Base-by-base conservation (phyloP, 1,140 invertebrate genomes). In the Tyrophagus putrescentiae region DNA sequence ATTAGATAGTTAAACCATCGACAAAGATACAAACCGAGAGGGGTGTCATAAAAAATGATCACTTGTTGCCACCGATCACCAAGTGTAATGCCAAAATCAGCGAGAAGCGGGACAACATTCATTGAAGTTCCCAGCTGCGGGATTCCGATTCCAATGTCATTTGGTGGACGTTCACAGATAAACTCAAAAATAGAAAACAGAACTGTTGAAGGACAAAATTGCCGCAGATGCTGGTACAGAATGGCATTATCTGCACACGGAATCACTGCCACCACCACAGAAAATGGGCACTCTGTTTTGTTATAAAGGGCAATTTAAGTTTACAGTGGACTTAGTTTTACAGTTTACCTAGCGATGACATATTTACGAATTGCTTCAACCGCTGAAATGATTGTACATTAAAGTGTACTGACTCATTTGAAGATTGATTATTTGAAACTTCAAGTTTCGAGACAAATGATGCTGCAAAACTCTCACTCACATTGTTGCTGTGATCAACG, bases 41-140 rank as follows among this genome's bases (percentile, higher is more conserved):
- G 57, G 29, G 48, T 42, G 13, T 65, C 61, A 48, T 65, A 60
- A 4, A 65, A n/a, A 36, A 65, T 48, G 16, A 63, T 33, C 33
- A 65, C 57, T 31, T 65, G 59, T 6, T 60, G 29, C 61, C 61
- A 65, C 34, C 56, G 52, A 4, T 63, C 59, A 21, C 60, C 28
- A 4, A 61, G 27, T 21, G 56, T 57, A 27, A 56, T 50, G 23
- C 64, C 57, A 4, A 61, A 21, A 29, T 65, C 64, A 4, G 52
- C 50, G 3, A 65, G n/a, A 3, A 65, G 52, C 4, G 64, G 62
- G 0, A 65, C 53, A 1, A 63, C 31, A 18, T 65, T 60, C 18
- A 48, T 3, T 23, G 31, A 29, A n/a, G 52, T 21, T 3, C 25
- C 11, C 9, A 65, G 6, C 23, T 42, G 52, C 5, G 64, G 61